Evolutionary conservation across 2,888 invertebrate species (phyloP).

Genomic region (Linnaemya vulpina): DNA sequence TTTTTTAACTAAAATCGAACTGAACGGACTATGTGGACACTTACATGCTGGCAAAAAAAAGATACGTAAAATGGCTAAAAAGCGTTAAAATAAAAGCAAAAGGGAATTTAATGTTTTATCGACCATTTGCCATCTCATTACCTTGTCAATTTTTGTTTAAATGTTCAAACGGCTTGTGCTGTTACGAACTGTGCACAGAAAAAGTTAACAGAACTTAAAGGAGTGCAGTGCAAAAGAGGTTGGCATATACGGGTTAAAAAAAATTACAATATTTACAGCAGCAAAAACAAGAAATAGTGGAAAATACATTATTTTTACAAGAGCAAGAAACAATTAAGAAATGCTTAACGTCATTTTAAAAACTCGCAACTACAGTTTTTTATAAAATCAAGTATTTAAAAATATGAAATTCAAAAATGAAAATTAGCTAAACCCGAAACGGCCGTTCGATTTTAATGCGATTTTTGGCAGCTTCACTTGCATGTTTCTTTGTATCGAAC

Average conservation of each 20-base stretch:
- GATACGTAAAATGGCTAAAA: conserved; percentile 36
- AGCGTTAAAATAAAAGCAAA: conserved; percentile 44
- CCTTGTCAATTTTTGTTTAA: conserved; percentile 71
- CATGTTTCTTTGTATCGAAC: too few species aligned
- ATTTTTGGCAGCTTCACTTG: too few species aligned
- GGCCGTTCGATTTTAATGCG: too few species aligned
- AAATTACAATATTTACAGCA: too few species aligned
- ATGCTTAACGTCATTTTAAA: too few species aligned
- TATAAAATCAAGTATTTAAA: too few species aligned
- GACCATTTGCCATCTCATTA: conserved; percentile 80
- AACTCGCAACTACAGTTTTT: too few species aligned
- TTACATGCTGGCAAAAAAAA: not conserved
- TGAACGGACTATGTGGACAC: conserved; percentile 22
- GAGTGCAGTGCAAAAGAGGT: not conserved
- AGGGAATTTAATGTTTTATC: conserved; percentile 75
- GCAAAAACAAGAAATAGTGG: not conserved
- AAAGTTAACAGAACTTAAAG: conserved; percentile 6
- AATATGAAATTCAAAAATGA: too few species aligned
- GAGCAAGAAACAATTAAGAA: too few species aligned
- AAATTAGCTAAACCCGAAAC: too few species aligned
- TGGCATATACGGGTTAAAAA: too few species aligned
- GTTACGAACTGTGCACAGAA: not conserved
- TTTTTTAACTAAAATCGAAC: conserved; percentile 39
- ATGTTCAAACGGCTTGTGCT: conserved; percentile 44
- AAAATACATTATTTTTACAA: too few species aligned